Evolutionary conservation across 2,797 vertebrate genomes (phyloP).

Genomic region (Simalia tracyae): DNA sequence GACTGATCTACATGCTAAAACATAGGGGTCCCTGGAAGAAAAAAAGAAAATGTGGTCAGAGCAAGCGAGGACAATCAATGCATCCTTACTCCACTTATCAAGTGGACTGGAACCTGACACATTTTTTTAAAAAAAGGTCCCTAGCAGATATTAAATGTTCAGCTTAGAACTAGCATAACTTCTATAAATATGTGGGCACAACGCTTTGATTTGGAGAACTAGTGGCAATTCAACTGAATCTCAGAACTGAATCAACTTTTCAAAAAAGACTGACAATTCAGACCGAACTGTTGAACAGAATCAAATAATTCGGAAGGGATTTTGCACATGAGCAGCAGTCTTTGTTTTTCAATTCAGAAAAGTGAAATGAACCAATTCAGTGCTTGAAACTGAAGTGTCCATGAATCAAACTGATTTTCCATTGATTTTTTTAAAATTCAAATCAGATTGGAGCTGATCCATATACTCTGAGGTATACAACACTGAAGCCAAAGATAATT

Average conservation of each 20-base stretch:
- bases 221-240: neutral
- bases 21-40: conserved; percentile 84
- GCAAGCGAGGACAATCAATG: neutral
- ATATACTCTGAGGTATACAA: neutral
- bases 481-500: neutral
- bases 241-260: neutral
- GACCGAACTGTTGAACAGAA: neutral
- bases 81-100: neutral
- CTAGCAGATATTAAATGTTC: neutral
- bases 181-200: neutral
- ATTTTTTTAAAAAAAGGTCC: too few relatives aligned
- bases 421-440: neutral
- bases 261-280: neutral
- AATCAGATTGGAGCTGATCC: neutral
- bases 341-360: neutral
- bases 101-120: neutral
- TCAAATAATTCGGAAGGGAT: neutral
- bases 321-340: neutral
- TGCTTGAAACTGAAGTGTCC: neutral
- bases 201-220: neutral
- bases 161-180: too few relatives aligned
- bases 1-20: conserved; percentile 92
- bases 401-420: neutral
- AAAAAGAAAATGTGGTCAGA: neutral
- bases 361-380: neutral